A percentile compares a stretch with the other conserved stretches of the same genome.
Conservation (phyloP, 2,797 vertebrate genomes). For the Cynodonichthys magdalenae region DNA sequence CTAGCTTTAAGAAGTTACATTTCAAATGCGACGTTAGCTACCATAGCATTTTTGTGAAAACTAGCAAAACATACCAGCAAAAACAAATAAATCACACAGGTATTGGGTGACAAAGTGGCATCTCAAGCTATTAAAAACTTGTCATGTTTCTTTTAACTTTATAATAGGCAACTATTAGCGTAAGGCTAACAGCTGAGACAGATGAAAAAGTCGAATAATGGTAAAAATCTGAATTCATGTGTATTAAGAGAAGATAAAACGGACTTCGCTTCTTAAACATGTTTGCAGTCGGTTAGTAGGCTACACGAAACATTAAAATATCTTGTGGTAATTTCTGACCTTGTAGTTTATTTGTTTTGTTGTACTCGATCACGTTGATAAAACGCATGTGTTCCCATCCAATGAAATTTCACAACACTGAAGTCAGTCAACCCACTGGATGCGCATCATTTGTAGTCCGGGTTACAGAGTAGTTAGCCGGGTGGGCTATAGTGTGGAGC, state of each 20-base stretch:
- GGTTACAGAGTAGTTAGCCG: too few species aligned
- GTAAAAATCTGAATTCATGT: too few species aligned
- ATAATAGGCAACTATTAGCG: neutral
- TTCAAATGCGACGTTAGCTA: neutral
- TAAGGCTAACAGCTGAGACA: slow-evolving; percentile 3
- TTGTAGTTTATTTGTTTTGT: slow-evolving; percentile 62
- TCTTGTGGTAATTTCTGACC: slow-evolving; percentile 72
- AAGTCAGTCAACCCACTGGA: too few species aligned
- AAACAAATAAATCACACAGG: neutral
- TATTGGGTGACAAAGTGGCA: neutral
- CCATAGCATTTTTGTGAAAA: neutral
- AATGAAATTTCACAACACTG: slow-evolving; percentile 69
- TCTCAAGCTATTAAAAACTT: neutral
- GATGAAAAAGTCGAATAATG: neutral
- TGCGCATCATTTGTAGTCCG: too few species aligned
- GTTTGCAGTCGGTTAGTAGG: rapidly evolving
- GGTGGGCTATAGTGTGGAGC: too few species aligned
- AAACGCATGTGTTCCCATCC: slow-evolving; percentile 61
- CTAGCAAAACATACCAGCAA: neutral
- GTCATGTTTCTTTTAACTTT: neutral
- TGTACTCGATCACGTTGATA: slow-evolving; percentile 19
- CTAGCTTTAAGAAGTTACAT: too few species aligned
- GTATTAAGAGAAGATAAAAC: neutral
- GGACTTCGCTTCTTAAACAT: rapidly evolving
- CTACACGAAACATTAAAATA: neutral